Evolutionary conservation across 2,888 invertebrate genomes (phyloP).

Genomic region (Epsilonema sp.): DNA sequence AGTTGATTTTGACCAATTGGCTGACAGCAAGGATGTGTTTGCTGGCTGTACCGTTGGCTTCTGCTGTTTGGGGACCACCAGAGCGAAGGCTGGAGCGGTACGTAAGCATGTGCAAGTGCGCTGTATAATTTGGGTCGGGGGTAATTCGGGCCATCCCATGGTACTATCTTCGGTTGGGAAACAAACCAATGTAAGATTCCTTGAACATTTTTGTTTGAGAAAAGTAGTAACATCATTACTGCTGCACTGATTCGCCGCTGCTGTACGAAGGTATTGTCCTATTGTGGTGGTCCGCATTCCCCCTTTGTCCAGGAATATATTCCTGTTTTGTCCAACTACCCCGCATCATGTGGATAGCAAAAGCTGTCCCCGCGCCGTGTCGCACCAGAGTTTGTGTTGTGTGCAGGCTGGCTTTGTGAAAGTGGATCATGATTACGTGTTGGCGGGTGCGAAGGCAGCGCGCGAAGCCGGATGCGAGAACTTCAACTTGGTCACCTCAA

Average conservation of each 20-base stretch:
- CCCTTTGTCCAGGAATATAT: no score
- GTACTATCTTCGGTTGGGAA: not conserved
- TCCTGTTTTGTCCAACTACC: no score
- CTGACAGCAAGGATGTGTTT: slow-evolving; percentile 30
- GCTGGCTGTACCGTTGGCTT: slow-evolving; percentile 32
- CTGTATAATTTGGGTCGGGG: no score
- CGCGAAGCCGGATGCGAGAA: slow-evolving; percentile 33
- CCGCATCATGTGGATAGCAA: no score
- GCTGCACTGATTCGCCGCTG: no score
- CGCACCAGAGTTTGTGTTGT: no score
- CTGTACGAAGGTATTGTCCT: no score
- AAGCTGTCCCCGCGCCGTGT: no score
- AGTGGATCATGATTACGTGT: slow-evolving; percentile 38
- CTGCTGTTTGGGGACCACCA: slow-evolving; percentile 36
- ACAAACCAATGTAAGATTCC: not conserved
- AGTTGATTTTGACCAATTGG: slow-evolving; percentile 36
- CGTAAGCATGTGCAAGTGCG: no score
- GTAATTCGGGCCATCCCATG: not conserved
- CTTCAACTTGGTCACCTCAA: slow-evolving; percentile 34
- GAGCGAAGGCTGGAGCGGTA: slow-evolving; percentile 32
- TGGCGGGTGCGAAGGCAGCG: slow-evolving; percentile 33
- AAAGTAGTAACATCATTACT: no score
- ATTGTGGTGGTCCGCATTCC: not conserved
- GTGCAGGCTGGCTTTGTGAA: slow-evolving; percentile 33
- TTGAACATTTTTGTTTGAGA: no score